These are phyloP conservation scores for Alauda arvensis DNA, from an alignment of 2,797 vertebrate species.

Conservation along the genomic window DNA sequence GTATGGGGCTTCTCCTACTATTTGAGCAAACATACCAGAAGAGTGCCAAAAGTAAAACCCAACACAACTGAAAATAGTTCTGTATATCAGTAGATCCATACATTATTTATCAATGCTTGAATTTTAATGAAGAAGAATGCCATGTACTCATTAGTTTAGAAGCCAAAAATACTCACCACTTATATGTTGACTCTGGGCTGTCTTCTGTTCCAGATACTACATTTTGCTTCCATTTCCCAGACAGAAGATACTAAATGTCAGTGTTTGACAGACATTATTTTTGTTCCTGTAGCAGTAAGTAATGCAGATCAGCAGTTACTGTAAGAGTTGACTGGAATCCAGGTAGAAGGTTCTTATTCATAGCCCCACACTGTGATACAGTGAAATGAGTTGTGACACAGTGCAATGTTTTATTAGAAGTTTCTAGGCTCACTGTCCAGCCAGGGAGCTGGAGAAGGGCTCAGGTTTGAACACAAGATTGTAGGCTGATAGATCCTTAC, in stretches of 20 bases:
- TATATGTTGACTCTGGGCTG: neutral
- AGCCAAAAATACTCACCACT: neutral
- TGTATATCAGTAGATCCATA: neutral
- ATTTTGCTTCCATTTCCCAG: constrained; percentile 14
- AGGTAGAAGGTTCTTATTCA: constrained; percentile 31
- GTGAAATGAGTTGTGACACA: neutral
- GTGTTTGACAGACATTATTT: constrained; percentile 41
- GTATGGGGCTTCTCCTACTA: neutral
- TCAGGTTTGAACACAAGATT: neutral
- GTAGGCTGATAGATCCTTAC: neutral
- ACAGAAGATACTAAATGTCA: constrained; percentile 22
- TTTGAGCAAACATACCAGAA: neutral
- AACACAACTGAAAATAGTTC: neutral
- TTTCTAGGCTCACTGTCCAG: neutral
- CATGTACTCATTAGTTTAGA: constrained; percentile 30
- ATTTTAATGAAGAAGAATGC: constrained; percentile 29
- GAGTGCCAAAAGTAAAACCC: neutral
- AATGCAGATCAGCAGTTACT: constrained; percentile 28
- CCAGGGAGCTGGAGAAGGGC: neutral
- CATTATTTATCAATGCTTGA: constrained; percentile 45
- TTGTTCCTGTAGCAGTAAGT: constrained; percentile 26
- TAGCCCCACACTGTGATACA: neutral
- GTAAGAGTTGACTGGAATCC: constrained; percentile 18
- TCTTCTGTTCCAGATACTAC: constrained; percentile 22
- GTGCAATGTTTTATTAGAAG: neutral